Conservation (phyloP, 2,888 invertebrate genomes). For the Zhuqinia jingwanae region DNA sequence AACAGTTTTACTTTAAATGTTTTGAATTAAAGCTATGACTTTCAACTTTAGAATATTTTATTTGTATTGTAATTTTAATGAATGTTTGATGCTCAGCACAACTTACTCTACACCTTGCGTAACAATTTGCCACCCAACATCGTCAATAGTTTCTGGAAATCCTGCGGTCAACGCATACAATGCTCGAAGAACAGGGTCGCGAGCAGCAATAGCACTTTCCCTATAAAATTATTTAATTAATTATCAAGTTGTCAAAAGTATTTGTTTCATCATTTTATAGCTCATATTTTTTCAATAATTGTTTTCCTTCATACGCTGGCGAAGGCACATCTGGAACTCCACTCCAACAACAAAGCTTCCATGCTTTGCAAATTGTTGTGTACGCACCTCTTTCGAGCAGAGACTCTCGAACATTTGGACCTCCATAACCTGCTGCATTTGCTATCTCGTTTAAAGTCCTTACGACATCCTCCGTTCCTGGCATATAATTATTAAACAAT, state of each 20-base stretch:
- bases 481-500: too few species aligned
- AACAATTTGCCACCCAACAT: slow-evolving; percentile 70
- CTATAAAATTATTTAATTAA: not conserved
- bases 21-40: not conserved
- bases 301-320: slow-evolving; percentile 33
- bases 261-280: too few species aligned
- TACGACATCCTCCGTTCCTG: not conserved
- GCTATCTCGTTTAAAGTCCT: slow-evolving; percentile 16
- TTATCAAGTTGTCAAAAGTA: not conserved
- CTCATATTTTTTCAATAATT: too few species aligned
- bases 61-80: too few species aligned
- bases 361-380: slow-evolving; percentile 56
- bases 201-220: slow-evolving; percentile 31
- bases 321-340: slow-evolving; percentile 50
- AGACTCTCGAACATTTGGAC: slow-evolving; percentile 57
- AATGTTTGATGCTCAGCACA: too few species aligned
- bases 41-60: too few species aligned
- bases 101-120: slow-evolving; percentile 74
- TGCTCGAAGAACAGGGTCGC: slow-evolving; percentile 68
- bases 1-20: slow-evolving; percentile 28
- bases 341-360: slow-evolving; percentile 71
- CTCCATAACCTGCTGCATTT: slow-evolving; percentile 45
- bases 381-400: slow-evolving; percentile 64
- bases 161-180: slow-evolving; percentile 72
- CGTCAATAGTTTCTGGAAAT: slow-evolving; percentile 72